Evolutionary conservation across 2,888 invertebrate species (phyloP).

Genomic region (Eupsilia transversa): DNA sequence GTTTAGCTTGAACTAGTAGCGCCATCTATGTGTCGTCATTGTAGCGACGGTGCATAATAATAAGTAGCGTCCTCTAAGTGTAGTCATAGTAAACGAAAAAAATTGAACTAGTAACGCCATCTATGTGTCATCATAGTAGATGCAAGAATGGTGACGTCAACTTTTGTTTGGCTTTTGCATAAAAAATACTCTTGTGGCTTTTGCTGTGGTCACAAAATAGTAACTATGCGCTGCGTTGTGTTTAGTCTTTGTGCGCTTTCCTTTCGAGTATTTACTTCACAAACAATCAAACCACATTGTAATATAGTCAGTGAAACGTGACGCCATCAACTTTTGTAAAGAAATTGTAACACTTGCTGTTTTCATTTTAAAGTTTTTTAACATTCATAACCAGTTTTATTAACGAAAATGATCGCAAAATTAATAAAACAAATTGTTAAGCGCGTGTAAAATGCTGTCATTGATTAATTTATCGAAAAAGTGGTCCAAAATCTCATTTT

Average conservation of each 20-base stretch:
- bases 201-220: neutral
- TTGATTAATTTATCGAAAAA: neutral
- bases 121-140: neutral
- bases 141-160: neutral
- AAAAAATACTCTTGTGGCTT: no score
- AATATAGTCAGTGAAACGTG: neutral
- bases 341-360: neutral
- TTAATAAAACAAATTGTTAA: no score
- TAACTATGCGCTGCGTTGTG: neutral
- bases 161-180: neutral
- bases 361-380: neutral
- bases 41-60: no score
- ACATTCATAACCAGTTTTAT: no score
- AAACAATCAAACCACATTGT: neutral
- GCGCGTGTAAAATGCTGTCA: neutral
- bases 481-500: neutral
- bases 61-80: neutral
- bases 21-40: conserved; percentile 12
- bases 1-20: neutral
- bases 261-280: neutral
- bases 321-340: neutral
- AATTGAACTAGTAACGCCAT: conserved; percentile 6
- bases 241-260: neutral
- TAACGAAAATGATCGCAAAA: no score
- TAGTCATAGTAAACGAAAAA: neutral